phyloP scores from a whole-genome alignment of 2,797 vertebrate genomes.

The Rhinophrynus dorsalis region DNA sequence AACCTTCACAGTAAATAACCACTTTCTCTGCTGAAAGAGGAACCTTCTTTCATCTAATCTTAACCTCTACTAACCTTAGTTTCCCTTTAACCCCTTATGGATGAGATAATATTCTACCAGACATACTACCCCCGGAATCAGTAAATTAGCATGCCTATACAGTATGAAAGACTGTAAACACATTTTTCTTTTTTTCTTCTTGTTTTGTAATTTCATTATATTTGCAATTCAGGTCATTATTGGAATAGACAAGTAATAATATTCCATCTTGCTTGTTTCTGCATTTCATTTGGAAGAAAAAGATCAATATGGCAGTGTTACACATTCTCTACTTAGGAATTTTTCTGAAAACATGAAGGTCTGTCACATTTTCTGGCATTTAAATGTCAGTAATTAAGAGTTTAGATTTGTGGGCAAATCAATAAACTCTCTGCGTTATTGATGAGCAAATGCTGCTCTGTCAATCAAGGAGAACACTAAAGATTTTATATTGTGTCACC shows the following conservation, averaged over 20 bases:
- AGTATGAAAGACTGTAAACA: too few species aligned
- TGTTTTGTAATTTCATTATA: neutral
- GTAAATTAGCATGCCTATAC: too few species aligned
- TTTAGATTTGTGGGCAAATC: constrained; percentile 57
- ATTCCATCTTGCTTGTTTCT: constrained; percentile 9
- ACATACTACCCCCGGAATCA: too few species aligned
- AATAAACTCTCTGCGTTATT: constrained; percentile 59
- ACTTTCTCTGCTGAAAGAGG: too few species aligned
- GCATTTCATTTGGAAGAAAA: constrained; percentile 31
- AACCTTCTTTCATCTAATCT: too few species aligned
- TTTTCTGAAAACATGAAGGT: constrained; percentile 24
- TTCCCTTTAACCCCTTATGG: too few species aligned
- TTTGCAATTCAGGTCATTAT: neutral
- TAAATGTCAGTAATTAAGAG: constrained; percentile 65
- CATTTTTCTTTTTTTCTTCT: too few species aligned
- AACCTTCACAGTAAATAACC: too few species aligned
- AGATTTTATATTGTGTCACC: neutral
- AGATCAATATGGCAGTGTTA: constrained; percentile 34
- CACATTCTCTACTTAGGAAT: constrained; percentile 20
- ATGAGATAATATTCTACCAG: too few species aligned
- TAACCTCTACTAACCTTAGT: too few species aligned
- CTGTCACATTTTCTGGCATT: constrained; percentile 60
- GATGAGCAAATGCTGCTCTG: constrained; percentile 54
- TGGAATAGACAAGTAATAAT: constrained; percentile 8
- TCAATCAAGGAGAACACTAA: constrained; percentile 46